Evolutionary conservation across 2,888 invertebrate genomes (phyloP).

Genomic region (Zele albiditarsus): DNA sequence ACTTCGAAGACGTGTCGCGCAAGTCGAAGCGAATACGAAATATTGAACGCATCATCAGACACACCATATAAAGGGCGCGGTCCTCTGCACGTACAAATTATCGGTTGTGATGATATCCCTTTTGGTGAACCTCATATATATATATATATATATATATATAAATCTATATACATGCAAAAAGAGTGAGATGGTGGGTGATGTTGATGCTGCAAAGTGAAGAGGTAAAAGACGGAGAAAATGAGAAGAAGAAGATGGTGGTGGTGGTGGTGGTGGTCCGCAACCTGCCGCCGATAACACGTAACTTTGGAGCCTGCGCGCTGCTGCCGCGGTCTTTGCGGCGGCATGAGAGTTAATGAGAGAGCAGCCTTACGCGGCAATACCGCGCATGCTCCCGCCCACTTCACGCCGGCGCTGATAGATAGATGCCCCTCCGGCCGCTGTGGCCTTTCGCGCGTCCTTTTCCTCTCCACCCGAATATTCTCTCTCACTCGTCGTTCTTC

Average conservation of each 20-base stretch:
- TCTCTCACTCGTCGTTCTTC: slow-evolving; percentile 15
- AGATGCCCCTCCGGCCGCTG: slow-evolving; percentile 69
- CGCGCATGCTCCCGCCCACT: slow-evolving; percentile 72
- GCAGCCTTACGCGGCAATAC: slow-evolving; percentile 71
- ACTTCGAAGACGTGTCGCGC: slow-evolving; percentile 34
- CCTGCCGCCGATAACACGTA: slow-evolving; percentile 56
- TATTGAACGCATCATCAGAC: slow-evolving; percentile 22
- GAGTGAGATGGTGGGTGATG: slow-evolving; percentile 17
- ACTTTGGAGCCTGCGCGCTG: slow-evolving; percentile 52
- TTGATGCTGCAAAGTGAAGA: slow-evolving; percentile 25
- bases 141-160: neutral
- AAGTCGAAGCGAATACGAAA: slow-evolving; percentile 28
- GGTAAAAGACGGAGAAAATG: slow-evolving; percentile 30
- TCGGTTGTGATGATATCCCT: slow-evolving; percentile 51
- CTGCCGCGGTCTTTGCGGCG: slow-evolving; percentile 77
- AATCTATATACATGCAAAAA: neutral
- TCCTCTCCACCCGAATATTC: slow-evolving; percentile 29
- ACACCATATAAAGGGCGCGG: slow-evolving; percentile 43
- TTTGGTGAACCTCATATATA: neutral
- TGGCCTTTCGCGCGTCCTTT: slow-evolving; percentile 38
- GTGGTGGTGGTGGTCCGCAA: slow-evolving; percentile 35
- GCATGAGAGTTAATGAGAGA: slow-evolving; percentile 73
- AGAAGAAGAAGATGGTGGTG: slow-evolving; percentile 9
- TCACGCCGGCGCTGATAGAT: slow-evolving; percentile 73
- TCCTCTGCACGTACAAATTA: slow-evolving; percentile 52